Conservation (phyloP, 2,113 vertebrate species). For the Cervus canadensis region DNA sequence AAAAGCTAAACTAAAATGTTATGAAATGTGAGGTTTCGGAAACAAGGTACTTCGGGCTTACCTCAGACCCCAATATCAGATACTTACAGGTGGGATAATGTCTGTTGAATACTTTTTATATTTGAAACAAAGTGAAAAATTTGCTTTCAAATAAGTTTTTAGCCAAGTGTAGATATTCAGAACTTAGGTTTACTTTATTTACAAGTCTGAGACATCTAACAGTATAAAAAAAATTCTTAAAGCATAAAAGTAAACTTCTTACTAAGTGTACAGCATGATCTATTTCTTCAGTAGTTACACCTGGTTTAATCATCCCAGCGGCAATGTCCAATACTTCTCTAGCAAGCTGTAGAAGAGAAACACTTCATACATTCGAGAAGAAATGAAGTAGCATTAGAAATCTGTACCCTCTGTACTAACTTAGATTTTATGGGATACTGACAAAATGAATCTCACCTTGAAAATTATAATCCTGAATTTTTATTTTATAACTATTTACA, state of each 20-base stretch:
- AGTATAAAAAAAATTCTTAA: background rate
- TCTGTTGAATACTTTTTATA: background rate
- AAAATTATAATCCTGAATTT: background rate
- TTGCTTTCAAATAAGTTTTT: background rate
- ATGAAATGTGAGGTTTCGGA: background rate
- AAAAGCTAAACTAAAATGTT: background rate
- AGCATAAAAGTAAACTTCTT: conserved; percentile 68
- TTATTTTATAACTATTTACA: background rate
- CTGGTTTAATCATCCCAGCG: conserved; percentile 94
- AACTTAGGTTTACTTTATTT: background rate
- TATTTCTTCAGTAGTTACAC: conserved; percentile 97
- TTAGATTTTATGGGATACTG: background rate
- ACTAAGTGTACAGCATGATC: conserved; percentile 98
- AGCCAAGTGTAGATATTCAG: background rate
- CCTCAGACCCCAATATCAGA: background rate
- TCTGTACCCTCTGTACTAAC: background rate
- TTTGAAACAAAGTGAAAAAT: conserved; percentile 26
- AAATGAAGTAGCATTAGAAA: background rate
- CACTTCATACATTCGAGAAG: conserved; percentile 24
- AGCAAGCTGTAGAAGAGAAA: conserved; percentile 87
- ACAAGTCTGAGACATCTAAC: background rate
- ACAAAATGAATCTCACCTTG: background rate
- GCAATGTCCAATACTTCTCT: conserved; percentile 97
- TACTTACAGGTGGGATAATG: background rate
- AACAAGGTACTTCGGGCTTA: background rate